Evolutionary conservation across 2,113 vertebrate genomes (phyloP).

Genomic region (Pyxicephalus adspersus): DNA sequence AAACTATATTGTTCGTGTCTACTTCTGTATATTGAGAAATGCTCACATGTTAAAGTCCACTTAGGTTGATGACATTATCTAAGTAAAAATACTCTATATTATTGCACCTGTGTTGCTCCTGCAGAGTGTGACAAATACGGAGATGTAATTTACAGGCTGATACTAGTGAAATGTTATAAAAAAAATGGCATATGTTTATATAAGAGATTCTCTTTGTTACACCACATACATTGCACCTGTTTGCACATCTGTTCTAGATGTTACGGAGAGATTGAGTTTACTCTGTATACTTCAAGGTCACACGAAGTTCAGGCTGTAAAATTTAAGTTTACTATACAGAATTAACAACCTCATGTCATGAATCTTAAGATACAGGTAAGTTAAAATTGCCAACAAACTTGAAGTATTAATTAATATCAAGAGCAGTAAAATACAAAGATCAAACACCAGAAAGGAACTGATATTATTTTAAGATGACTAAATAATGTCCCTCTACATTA

Average conservation of each 20-base stretch:
- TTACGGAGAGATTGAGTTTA: conserved; percentile 37
- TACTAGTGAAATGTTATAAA: conserved; percentile 22
- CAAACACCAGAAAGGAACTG: no score
- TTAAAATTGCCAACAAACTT: no score
- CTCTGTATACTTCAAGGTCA: conserved; percentile 45
- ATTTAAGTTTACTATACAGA: conserved; percentile 9
- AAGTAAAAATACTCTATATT: no score
- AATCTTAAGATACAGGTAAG: background rate
- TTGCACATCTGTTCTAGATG: conserved; percentile 54
- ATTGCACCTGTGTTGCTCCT: background rate
- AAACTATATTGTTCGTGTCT: no score
- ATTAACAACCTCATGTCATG: background rate
- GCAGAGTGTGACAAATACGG: background rate
- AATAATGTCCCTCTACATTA: no score
- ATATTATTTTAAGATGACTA: no score
- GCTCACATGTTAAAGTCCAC: background rate
- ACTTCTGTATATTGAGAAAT: no score
- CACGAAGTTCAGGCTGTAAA: conserved; percentile 18
- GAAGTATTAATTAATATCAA: no score
- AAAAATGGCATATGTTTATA: conserved; percentile 32
- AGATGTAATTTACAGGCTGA: background rate
- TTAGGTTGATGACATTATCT: background rate
- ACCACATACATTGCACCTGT: conserved; percentile 44
- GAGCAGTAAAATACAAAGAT: no score
- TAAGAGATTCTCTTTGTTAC: conserved; percentile 42